Evolutionary conservation across 2,797 vertebrate species (phyloP).

Genomic region (Hyperoplus lanceolatus): DNA sequence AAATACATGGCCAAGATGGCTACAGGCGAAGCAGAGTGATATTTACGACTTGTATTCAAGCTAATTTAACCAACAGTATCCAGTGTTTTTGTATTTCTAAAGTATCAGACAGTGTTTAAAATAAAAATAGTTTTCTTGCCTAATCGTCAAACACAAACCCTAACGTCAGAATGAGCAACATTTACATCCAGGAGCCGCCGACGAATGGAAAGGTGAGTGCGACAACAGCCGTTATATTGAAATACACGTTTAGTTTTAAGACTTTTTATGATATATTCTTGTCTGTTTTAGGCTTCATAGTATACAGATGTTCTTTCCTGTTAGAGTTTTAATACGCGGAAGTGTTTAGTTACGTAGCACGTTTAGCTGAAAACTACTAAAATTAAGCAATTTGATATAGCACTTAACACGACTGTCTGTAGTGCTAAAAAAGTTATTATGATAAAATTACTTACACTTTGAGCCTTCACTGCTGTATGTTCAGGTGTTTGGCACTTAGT

Average conservation of each 20-base stretch:
- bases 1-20: slow-evolving; percentile 59
- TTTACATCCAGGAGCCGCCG: slow-evolving; percentile 97
- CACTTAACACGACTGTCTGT: too few relatives aligned
- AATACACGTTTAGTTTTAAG: not conserved
- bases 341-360: not conserved
- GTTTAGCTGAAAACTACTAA: not conserved
- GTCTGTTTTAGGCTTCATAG: too few relatives aligned
- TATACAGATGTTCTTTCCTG: too few relatives aligned
- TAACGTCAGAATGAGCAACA: slow-evolving; percentile 92
- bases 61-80: not conserved
- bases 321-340: fast-evolving
- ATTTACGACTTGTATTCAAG: not conserved
- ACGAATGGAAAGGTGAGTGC: slow-evolving; percentile 94
- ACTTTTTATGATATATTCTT: not conserved
- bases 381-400: too few relatives aligned
- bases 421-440: not conserved
- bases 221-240: too few relatives aligned
- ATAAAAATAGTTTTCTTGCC: not conserved
- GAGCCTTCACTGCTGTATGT: too few relatives aligned
- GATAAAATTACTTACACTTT: not conserved
- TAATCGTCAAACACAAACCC: not conserved
- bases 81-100: not conserved
- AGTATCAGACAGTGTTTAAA: not conserved
- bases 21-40: slow-evolving; percentile 22
- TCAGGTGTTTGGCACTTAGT: too few relatives aligned